These are phyloP conservation scores for Forbesichthys agassizii DNA, from an alignment of 2,113 vertebrate species.

Conservation along the genomic window DNA sequence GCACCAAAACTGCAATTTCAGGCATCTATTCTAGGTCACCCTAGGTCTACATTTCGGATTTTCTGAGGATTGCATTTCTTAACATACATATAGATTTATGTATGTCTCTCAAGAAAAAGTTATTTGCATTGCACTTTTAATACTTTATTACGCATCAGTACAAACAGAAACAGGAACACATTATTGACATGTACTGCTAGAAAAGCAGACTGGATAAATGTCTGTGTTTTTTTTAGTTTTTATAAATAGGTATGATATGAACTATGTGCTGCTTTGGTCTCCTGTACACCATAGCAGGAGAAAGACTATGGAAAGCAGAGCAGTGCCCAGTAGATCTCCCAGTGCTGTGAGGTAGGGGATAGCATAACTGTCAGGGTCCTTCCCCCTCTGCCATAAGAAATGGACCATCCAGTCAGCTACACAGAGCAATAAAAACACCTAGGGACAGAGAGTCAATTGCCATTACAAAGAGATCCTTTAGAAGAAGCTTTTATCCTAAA, in stretches of 20 bases:
- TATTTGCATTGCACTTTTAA: no score
- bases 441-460: not conserved
- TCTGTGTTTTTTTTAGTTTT: not conserved
- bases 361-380: conserved; percentile 92
- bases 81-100: no score
- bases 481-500: not conserved
- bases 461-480: not conserved
- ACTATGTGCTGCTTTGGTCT: conserved; percentile 30
- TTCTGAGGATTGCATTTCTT: no score
- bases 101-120: no score
- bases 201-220: not conserved
- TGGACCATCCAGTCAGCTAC: conserved; percentile 85
- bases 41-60: no score
- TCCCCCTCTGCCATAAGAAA: conserved; percentile 81
- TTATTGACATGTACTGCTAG: not conserved
- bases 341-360: conserved; percentile 95
- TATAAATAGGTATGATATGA: not conserved
- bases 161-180: not conserved
- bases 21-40: no score
- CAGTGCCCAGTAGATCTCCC: conserved; percentile 88
- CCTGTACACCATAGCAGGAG: conserved; percentile 58
- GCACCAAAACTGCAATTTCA: no score
- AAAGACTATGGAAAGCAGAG: conserved; percentile 86
- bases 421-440: conserved; percentile 86
- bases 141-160: no score